A percentile compares a stretch with the other conserved stretches of the same genome.
These are phyloP conservation scores for Coremacera marginata DNA, from an alignment of 2,888 invertebrate genomes.

Conservation along the genomic window DNA sequence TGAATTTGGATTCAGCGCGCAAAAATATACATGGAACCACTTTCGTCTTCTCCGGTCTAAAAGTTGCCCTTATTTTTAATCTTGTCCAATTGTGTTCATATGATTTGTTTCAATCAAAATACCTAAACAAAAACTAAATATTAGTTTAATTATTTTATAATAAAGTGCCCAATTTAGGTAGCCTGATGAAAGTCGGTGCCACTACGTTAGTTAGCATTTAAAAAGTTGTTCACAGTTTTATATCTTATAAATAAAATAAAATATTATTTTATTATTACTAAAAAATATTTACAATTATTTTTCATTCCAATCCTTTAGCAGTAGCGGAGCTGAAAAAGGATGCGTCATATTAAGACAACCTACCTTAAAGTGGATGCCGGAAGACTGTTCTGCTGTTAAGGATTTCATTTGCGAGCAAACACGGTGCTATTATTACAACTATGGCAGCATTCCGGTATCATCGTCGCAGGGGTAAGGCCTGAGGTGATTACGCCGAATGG, in stretches of 20 bases:
- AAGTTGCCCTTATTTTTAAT: too few relatives aligned
- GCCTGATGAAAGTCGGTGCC: too few relatives aligned
- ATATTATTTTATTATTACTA: background rate
- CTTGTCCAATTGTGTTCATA: too few relatives aligned
- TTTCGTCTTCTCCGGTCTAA: too few relatives aligned
- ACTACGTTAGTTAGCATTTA: background rate
- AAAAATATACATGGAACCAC: too few relatives aligned
- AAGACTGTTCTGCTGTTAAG: slow-evolving; percentile 85
- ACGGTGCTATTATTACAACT: slow-evolving; percentile 91
- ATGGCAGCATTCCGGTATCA: slow-evolving; percentile 90
- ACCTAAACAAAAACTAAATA: too few relatives aligned
- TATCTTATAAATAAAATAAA: background rate
- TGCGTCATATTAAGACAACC: slow-evolving; percentile 85
- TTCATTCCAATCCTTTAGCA: slow-evolving; percentile 67
- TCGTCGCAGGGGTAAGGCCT: slow-evolving; percentile 89
- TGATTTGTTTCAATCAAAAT: too few relatives aligned
- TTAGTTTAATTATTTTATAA: too few relatives aligned
- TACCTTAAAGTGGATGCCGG: slow-evolving; percentile 83
- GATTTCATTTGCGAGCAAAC: slow-evolving; percentile 93
- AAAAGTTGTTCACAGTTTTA: background rate
- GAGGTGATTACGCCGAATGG: slow-evolving; percentile 50
- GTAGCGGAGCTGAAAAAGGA: slow-evolving; percentile 76
- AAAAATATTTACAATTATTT: too few relatives aligned
- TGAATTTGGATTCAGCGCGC: too few relatives aligned
- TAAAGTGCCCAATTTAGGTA: too few relatives aligned